Conservation (phyloP, 2,797 vertebrate genomes). For the Poecile montanus region DNA sequence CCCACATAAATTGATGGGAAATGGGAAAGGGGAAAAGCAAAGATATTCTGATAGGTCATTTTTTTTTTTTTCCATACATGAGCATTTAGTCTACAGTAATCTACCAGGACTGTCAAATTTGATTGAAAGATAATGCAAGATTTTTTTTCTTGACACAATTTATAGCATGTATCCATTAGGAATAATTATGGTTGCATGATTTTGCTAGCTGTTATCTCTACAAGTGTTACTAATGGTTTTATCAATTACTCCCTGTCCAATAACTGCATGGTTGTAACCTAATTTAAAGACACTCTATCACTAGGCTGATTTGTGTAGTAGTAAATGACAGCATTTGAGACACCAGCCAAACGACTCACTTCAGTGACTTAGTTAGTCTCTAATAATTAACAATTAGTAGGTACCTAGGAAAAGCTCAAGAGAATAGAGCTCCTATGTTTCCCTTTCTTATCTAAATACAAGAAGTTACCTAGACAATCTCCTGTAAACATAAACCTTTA, state of each 20-base stretch:
- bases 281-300: constrained; percentile 95
- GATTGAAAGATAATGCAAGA: constrained; percentile 88
- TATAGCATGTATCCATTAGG: constrained; percentile 95
- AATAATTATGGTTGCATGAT: constrained; percentile 95
- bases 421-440: constrained; percentile 64
- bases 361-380: constrained; percentile 85
- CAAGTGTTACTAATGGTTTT: constrained; percentile 99
- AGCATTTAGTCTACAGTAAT: constrained; percentile 83
- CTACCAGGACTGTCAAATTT: constrained; percentile 86
- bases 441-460: constrained; percentile 72
- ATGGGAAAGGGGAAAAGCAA: constrained; percentile 15
- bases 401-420: constrained; percentile 75
- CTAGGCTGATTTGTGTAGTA: constrained; percentile 90
- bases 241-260: constrained; percentile 93
- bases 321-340: constrained; percentile 88
- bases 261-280: constrained; percentile 96
- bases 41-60: constrained; percentile 75
- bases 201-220: constrained; percentile 96
- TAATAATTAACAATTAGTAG: constrained; percentile 89
- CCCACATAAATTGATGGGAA: constrained; percentile 53
- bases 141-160: constrained; percentile 86
- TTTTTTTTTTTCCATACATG: constrained; percentile 52
- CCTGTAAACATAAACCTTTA: constrained; percentile 38
- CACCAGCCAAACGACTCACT: constrained; percentile 85
- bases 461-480: constrained; percentile 46